Evolutionary conservation across 2,888 invertebrate species (phyloP).

Genomic region (Pegoplata infirma): DNA sequence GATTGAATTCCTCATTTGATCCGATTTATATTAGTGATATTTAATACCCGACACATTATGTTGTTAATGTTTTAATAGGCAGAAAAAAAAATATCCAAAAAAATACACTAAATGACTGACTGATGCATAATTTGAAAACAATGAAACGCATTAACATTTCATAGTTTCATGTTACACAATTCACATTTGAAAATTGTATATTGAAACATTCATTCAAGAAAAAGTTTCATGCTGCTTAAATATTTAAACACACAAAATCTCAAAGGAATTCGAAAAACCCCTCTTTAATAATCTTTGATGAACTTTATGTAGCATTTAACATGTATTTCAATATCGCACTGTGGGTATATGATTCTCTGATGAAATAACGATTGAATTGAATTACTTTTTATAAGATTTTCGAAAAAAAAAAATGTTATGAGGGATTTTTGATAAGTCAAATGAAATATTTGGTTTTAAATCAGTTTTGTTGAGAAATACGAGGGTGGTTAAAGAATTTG

Average conservation of each 20-base stretch:
- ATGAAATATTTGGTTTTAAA: slow-evolving; percentile 19
- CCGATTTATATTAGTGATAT: slow-evolving; percentile 59
- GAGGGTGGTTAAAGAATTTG: background rate
- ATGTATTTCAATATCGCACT: slow-evolving; percentile 23
- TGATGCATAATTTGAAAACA: slow-evolving; percentile 58
- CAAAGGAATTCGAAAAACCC: slow-evolving; percentile 54
- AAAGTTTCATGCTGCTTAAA: slow-evolving; percentile 22
- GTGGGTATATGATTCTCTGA: background rate
- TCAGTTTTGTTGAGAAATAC: slow-evolving; percentile 1
- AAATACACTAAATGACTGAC: no score
- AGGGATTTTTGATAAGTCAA: slow-evolving; percentile 24
- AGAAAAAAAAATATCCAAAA: slow-evolving; percentile 16
- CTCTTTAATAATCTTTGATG: slow-evolving; percentile 48
- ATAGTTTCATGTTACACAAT: slow-evolving; percentile 42
- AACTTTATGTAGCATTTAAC: slow-evolving; percentile 41
- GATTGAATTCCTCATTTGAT: slow-evolving; percentile 56
- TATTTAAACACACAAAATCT: slow-evolving; percentile 47
- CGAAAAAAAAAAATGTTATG: background rate
- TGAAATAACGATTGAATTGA: slow-evolving; percentile 51
- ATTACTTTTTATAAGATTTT: slow-evolving; percentile 38
- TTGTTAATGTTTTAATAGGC: slow-evolving; percentile 39
- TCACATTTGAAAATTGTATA: slow-evolving; percentile 45
- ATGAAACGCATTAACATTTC: slow-evolving; percentile 47
- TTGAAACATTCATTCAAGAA: slow-evolving; percentile 7
- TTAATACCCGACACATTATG: slow-evolving; percentile 53